Evolutionary conservation across 2,888 invertebrate species (phyloP).

Genomic region (Penaeus monodon): DNA sequence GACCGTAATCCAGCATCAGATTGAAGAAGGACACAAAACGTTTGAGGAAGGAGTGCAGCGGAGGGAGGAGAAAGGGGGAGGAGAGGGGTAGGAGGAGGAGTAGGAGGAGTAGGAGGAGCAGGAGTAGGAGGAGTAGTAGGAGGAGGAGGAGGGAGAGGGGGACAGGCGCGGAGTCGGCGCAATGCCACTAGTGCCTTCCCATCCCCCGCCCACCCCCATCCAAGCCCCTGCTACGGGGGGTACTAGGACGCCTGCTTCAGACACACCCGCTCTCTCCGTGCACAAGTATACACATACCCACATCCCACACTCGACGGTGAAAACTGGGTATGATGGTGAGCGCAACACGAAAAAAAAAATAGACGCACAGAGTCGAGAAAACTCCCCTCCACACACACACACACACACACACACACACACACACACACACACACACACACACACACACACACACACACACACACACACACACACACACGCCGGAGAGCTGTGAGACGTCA

Average conservation of each 20-base stretch:
- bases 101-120: neutral
- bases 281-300: neutral
- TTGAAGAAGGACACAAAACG: no score
- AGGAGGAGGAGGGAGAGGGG: neutral
- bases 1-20: neutral
- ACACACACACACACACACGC: slow-evolving; percentile 10
- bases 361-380: no score
- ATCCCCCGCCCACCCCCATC: no score
- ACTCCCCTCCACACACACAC: no score
- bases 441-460: neutral
- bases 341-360: no score
- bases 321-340: no score
- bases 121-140: neutral
- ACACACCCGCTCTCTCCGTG: slow-evolving; percentile 12
- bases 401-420: no score
- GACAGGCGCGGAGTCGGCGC: slow-evolving; percentile 2
- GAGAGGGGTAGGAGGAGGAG: neutral
- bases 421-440: no score
- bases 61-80: neutral
- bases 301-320: neutral
- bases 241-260: slow-evolving; percentile 3
- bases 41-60: neutral
- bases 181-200: neutral
- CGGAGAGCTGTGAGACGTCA: no score
- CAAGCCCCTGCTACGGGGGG: neutral